A percentile compares a stretch with the other conserved stretches of the same genome.
phyloP scores from a whole-genome alignment of 2,888 invertebrate genomes.

The Rhingia campestris region DNA sequence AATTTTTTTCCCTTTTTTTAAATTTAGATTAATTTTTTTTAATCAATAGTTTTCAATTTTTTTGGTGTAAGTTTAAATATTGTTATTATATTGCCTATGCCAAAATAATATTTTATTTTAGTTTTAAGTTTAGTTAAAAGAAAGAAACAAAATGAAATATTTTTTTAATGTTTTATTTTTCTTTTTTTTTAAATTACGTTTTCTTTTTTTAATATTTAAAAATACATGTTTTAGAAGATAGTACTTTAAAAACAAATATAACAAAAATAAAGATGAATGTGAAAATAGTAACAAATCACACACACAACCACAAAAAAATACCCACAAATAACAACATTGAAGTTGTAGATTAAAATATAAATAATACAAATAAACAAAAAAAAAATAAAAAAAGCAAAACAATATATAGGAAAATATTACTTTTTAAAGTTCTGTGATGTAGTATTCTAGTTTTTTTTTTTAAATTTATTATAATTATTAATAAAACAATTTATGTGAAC shows the following conservation, averaged over 20 bases:
- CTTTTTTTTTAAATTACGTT: conserved; percentile 7
- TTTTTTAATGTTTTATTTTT: conserved; percentile 75
- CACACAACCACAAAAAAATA: conserved; percentile 21
- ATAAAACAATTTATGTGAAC: conserved; percentile 39
- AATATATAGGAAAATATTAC: conserved; percentile 26
- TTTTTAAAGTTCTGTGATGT: conserved; percentile 78
- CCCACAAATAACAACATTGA: conserved; percentile 9
- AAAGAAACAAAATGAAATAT: conserved; percentile 20
- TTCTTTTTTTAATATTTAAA: conserved; percentile 26
- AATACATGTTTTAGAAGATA: conserved; percentile 29
- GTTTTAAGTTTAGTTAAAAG: conserved; percentile 23
- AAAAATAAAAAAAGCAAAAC: conserved; percentile 14
- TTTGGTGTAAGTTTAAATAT: conserved; percentile 53
- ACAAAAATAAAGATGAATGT: conserved; percentile 19
- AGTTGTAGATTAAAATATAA: conserved; percentile 53
- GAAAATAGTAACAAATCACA: conserved; percentile 10
- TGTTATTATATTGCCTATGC: conserved; percentile 57
- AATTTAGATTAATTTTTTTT: conserved; percentile 37
- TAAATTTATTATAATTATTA: conserved; percentile 76
- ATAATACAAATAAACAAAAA: conserved; percentile 34
- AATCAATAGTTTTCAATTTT: conserved; percentile 34
- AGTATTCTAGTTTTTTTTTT: conserved; percentile 79
- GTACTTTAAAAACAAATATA: conserved; percentile 34
- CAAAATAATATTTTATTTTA: conserved; percentile 65
- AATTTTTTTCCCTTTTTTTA: conserved; percentile 34